phyloP scores from a whole-genome alignment of 2,888 invertebrate species.

The Drosophila neutralis region DNA sequence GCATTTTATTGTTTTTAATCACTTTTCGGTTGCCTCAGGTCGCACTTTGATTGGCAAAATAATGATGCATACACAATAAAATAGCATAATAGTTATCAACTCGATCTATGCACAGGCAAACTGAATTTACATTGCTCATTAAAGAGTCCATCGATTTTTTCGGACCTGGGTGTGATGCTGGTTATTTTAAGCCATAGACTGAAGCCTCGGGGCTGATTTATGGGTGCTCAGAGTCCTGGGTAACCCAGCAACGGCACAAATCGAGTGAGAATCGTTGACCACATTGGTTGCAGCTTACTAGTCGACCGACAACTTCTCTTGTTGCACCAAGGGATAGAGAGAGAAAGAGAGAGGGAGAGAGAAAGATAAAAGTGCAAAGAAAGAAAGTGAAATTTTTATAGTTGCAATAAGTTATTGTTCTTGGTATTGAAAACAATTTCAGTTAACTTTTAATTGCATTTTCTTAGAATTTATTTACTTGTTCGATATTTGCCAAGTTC shows the following conservation, averaged over 20 bases:
- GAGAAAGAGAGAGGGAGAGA: neutral
- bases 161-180: neutral
- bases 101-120: slow-evolving; percentile 17
- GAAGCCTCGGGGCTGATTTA: slow-evolving; percentile 20
- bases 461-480: neutral
- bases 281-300: slow-evolving; percentile 16
- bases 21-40: slow-evolving; percentile 58
- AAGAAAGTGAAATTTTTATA: neutral
- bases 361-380: neutral
- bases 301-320: slow-evolving; percentile 1
- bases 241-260: neutral
- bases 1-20: slow-evolving; percentile 71
- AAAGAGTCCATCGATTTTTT: slow-evolving; percentile 27
- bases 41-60: slow-evolving; percentile 56
- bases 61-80: slow-evolving; percentile 33
- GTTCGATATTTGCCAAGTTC: neutral
- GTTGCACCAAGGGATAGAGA: neutral
- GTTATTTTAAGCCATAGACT: slow-evolving; percentile 22
- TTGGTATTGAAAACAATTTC: neutral
- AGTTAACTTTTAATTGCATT: neutral
- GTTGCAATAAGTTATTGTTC: neutral
- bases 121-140: slow-evolving; percentile 46
- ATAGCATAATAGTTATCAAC: slow-evolving; percentile 51
- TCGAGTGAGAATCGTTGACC: slow-evolving; percentile 1
- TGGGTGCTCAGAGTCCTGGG: neutral